Evolutionary conservation across 2,113 vertebrate genomes (phyloP).

Genomic region (Forbesichthys papilliferus): DNA sequence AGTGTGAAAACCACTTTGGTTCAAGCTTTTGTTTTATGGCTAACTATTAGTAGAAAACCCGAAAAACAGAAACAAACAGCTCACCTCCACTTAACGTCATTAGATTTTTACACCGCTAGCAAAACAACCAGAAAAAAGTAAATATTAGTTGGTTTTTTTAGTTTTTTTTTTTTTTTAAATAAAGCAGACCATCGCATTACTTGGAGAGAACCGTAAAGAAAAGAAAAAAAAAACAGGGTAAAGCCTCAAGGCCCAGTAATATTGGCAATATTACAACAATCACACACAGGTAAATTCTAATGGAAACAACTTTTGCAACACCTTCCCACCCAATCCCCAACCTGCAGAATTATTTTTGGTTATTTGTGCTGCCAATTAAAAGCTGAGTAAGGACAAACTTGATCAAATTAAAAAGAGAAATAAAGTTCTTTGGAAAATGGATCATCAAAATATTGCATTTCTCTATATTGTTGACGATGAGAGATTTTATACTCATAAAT

Average conservation of each 20-base stretch:
- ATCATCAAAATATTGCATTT: slow-evolving; percentile 84
- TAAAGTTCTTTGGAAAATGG: slow-evolving; percentile 79
- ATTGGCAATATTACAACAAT: slow-evolving; percentile 12
- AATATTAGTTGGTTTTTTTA: slow-evolving; percentile 1
- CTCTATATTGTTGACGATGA: slow-evolving; percentile 74
- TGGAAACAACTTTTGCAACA: slow-evolving; percentile 34
- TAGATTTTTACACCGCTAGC: slow-evolving; percentile 78
- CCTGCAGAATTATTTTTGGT: slow-evolving; percentile 60
- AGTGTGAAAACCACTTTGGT: slow-evolving; percentile 99
- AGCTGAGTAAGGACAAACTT: slow-evolving; percentile 57
- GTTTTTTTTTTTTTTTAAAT: slow-evolving; percentile 2
- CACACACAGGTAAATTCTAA: slow-evolving; percentile 32
- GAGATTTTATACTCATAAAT: slow-evolving; percentile 81
- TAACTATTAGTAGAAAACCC: slow-evolving; percentile 79
- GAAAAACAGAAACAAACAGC: slow-evolving; percentile 48
- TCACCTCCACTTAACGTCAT: slow-evolving; percentile 71
- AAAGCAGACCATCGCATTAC: slow-evolving; percentile 21
- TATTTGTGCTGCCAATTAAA: slow-evolving; percentile 73
- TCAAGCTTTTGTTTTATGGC: slow-evolving; percentile 96
- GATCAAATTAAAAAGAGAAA: slow-evolving; percentile 47
- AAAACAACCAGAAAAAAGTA: slow-evolving; percentile 49
- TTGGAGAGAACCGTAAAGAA: slow-evolving; percentile 13
- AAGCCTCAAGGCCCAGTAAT: slow-evolving; percentile 29
- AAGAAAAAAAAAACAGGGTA: slow-evolving; percentile 34
- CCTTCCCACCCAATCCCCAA: slow-evolving; percentile 4